Evolutionary conservation across 2,888 invertebrate genomes (phyloP).

Genomic region (Orchestes rusci): DNA sequence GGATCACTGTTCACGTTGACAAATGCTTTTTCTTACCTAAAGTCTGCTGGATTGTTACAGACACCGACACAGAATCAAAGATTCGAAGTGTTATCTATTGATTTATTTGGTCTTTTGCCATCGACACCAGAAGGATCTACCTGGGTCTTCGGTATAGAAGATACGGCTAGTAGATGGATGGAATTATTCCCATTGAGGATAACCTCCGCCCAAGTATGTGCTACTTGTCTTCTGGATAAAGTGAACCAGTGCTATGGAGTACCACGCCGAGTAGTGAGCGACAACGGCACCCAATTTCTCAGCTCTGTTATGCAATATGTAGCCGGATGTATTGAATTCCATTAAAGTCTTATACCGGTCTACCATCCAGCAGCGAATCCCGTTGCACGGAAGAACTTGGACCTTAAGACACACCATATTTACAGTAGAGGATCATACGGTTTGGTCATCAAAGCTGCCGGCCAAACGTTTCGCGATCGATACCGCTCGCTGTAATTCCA

Average conservation of each 20-base stretch:
- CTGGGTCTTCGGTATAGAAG: conserved; percentile 28
- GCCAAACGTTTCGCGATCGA: conserved; percentile 38
- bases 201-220: too few relatives aligned
- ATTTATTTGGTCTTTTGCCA: conserved; percentile 32
- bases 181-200: too few relatives aligned
- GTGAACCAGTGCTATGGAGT: conserved; percentile 33
- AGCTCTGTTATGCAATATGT: too few relatives aligned
- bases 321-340: conserved; percentile 30
- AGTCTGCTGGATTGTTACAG: conserved; percentile 32
- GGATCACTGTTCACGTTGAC: conserved; percentile 24
- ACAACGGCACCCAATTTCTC: conserved; percentile 38
- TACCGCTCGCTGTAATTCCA: too few relatives aligned
- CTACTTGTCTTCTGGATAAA: conserved; percentile 31
- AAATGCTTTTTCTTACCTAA: conserved; percentile 27
- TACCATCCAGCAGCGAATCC: too few relatives aligned
- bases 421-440: conserved; percentile 29
- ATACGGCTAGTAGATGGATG: conserved; percentile 23
- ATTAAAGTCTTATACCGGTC: conserved; percentile 30
- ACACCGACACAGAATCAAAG: too few relatives aligned
- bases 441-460: conserved; percentile 27
- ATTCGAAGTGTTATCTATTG: conserved; percentile 30
- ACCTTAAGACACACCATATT: conserved; percentile 33
- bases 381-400: conserved; percentile 29
- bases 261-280: too few relatives aligned
- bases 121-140: conserved; percentile 14